Evolutionary conservation across 2,797 vertebrate species (phyloP).

Genomic region (Tapirus indicus): DNA sequence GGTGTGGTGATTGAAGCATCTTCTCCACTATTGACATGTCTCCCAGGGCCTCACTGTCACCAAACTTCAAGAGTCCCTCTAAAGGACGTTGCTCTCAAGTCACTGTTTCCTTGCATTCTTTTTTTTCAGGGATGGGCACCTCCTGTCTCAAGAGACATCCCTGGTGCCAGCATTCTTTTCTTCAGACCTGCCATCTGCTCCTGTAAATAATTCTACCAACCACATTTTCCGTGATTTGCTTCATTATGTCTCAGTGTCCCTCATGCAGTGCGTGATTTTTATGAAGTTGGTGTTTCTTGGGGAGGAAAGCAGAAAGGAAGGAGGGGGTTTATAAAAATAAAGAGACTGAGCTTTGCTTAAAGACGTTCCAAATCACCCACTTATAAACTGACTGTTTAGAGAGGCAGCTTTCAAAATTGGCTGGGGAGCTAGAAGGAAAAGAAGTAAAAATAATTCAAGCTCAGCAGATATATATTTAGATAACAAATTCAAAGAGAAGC

Average conservation of each 20-base stretch:
- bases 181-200: constrained; percentile 57
- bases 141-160: not conserved
- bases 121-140: not conserved
- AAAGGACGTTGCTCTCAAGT: not conserved
- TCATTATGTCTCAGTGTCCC: constrained; percentile 19
- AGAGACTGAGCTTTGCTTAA: constrained; percentile 73
- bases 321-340: constrained; percentile 73
- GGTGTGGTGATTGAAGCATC: not conserved
- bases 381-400: constrained; percentile 82
- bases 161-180: not conserved
- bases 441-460: constrained; percentile 83
- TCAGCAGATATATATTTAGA: constrained; percentile 79
- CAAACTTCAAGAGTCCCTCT: not conserved
- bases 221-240: not conserved
- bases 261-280: constrained; percentile 44
- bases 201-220: not conserved
- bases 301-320: constrained; percentile 62
- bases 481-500: constrained; percentile 78
- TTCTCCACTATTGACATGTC: not conserved
- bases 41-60: not conserved
- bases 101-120: not conserved
- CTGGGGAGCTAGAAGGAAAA: constrained; percentile 76
- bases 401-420: constrained; percentile 80
- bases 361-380: constrained; percentile 75
- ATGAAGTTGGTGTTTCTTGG: constrained; percentile 55